Base-by-base conservation (phyloP, 2,113 vertebrate species). In the Phasianus colchicus region DNA sequence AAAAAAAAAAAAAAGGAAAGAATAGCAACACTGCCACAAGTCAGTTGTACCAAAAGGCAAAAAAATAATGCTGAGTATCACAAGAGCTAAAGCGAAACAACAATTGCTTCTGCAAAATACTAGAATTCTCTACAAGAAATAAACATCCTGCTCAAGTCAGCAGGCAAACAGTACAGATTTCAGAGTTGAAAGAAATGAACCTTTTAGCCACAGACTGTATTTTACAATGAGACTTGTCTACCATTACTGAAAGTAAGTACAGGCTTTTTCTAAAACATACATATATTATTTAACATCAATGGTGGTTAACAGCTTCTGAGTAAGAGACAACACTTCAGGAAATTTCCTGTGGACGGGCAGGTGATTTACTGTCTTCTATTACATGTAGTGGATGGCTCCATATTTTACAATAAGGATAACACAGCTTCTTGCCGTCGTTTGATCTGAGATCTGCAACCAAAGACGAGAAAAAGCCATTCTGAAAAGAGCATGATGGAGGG, bases 301-400 rank as follows among this genome's bases (percentile, higher is more conserved):
- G 67, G 32, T 20, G 6, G 17, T 20, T 1, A 81, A 29, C 6
- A 54, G 47, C 69, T 95, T 93, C 65, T 72, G 54, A 77, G 80
- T 1, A 83, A 42, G 10, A 89, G 10, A 77, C 11, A 52, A 64
- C 30, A 58, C 45, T 76, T 83, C 58, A 77, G 64, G 42, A 74
- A 57, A 58, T 58, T 16, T 69, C 30, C 29, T 2, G 0, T 4
- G 4, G 38, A 30, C 34, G 78, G 57, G 4, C 32, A 92, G 71
- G 8, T 16, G 4, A 78, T 60, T 36, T 29, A 91, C 27, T 91
- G 21, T 80, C 42, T 86, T 80, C 11, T 32, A 9, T 16, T 50
- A 14, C 0, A 0, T 20, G 5, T 15, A 79, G 30, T 8, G 82
- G 64, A 45, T 9, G 2, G 24, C 19, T 34, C 55, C 48, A 5